Percentiles rank a stretch among this genome's conserved stretches.
These are phyloP conservation scores for Epinotia nisella DNA, from an alignment of 2,888 invertebrate species.

Conservation along the genomic window DNA sequence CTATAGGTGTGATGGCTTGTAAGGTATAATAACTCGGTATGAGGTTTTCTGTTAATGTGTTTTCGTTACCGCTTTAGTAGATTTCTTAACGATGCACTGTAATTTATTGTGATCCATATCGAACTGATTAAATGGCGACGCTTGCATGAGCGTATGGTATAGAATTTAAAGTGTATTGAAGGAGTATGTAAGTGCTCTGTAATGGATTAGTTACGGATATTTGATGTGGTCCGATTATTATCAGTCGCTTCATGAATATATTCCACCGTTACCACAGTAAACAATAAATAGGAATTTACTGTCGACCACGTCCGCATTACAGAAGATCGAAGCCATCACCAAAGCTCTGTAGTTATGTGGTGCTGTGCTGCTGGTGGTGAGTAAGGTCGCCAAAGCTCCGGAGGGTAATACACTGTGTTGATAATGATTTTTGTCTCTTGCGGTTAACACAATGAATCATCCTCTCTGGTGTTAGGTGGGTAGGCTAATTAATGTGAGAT, in stretches of 20 bases:
- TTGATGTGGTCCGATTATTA: not conserved
- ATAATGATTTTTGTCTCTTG: no score
- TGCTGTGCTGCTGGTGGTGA: no score
- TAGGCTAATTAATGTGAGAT: no score
- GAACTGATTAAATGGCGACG: conserved; percentile 39
- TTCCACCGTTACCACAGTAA: not conserved
- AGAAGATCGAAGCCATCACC: no score
- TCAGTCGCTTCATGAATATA: not conserved
- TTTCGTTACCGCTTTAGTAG: conserved; percentile 57
- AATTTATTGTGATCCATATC: conserved; percentile 38
- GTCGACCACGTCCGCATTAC: no score
- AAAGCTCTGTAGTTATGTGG: no score
- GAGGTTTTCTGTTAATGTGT: conserved; percentile 64
- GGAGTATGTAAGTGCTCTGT: conserved; percentile 36
- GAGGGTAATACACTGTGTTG: no score
- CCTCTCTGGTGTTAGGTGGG: no score
- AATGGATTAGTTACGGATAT: conserved; percentile 30
- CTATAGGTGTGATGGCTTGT: conserved; percentile 72
- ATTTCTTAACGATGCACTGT: conserved; percentile 35
- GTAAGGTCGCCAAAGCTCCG: no score
- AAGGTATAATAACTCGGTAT: conserved; percentile 74
- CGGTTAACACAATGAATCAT: no score
- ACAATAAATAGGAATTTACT: not conserved
- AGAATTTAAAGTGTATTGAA: conserved; percentile 37
- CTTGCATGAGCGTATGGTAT: conserved; percentile 62